Evolutionary conservation across 2,888 invertebrate genomes (phyloP).

Genomic region (Tetrapedia diversipes): DNA sequence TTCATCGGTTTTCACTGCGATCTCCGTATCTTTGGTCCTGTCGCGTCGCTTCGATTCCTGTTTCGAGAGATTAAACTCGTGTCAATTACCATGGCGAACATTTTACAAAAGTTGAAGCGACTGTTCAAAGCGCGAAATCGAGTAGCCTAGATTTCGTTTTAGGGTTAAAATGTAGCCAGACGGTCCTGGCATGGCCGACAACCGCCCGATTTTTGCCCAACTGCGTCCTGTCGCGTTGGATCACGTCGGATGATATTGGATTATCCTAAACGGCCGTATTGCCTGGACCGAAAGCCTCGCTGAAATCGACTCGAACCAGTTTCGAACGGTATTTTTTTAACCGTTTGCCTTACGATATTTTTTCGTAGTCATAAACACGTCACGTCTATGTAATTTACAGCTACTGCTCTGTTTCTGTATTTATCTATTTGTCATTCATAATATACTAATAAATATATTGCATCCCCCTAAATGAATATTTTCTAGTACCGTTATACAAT

Average conservation of each 20-base stretch:
- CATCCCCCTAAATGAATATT: too few relatives aligned
- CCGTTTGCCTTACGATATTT: background rate
- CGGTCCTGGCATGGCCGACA: background rate
- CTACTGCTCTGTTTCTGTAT: too few relatives aligned
- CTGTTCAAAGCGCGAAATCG: conserved; percentile 44
- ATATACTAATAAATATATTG: too few relatives aligned
- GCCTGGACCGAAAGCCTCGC: conserved; percentile 17
- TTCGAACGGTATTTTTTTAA: conserved; percentile 16
- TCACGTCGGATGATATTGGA: conserved; percentile 54
- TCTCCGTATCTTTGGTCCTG: conserved; percentile 49
- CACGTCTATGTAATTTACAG: background rate
- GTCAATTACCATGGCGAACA: conserved; percentile 50
- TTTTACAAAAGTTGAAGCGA: conserved; percentile 55
- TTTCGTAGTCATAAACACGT: background rate
- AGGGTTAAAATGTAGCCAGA: conserved; percentile 14
- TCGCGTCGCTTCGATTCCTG: conserved; percentile 47
- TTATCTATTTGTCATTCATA: background rate
- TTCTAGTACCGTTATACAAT: too few relatives aligned
- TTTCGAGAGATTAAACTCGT: conserved; percentile 62
- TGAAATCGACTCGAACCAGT: conserved; percentile 12
- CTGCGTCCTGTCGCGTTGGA: conserved; percentile 40
- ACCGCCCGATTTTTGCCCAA: conserved; percentile 46
- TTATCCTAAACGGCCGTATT: conserved; percentile 45
- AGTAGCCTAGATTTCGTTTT: conserved; percentile 39
- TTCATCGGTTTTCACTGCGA: conserved; percentile 50